Base-by-base conservation (phyloP, 2,113 vertebrate genomes). In the Camelus dromedarius region DNA sequence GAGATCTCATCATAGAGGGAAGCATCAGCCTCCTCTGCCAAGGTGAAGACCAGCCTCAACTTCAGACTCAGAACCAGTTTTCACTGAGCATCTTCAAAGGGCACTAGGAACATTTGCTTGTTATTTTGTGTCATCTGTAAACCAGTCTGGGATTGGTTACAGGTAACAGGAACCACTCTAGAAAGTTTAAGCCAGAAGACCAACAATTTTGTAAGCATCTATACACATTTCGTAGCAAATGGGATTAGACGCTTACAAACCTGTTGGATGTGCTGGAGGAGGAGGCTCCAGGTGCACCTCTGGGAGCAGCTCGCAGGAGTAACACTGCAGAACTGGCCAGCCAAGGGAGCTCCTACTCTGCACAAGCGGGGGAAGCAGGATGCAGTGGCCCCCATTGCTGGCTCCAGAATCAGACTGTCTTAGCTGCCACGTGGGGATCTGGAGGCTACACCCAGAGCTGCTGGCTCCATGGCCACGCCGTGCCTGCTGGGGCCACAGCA, bases 381-480 rank as follows among this genome's bases (percentile, higher is more conserved):
- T 14, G 10, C n/a, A 24, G 38, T 35, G 16, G n/a, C 9, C 16
- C 10, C 13, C 38, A 54, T 4, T 8, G 26, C 54, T 58, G 48
- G 14, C 24, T 85, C 81, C 60, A 48, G 46, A 79, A 30, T 20
- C 67, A 91, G 58, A 92, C 13, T 4, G 9, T 12, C 38, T 32
- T 3, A 32, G 30, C 26, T 18, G 48, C 24, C 19, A 16, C 0
- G 2, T 2, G 19, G 64, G 70, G 64, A n/a, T 35, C 15, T 18
- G 35, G 24, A 96, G 79, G 38, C 26, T 35, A 10, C n/a, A 80
- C 6, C 19, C 52, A 9, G 24, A 54, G 6, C 30, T 30, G 52
- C 4, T 38, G 58, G 48, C 48, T 58, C 18, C 30, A n/a, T 7
- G 76, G 26, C 8, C 1, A 1, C 0, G 2, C n/a, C 35, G 58